Evolutionary conservation across 2,888 invertebrate species (phyloP).

Genomic region (Pseudoips prasinana): DNA sequence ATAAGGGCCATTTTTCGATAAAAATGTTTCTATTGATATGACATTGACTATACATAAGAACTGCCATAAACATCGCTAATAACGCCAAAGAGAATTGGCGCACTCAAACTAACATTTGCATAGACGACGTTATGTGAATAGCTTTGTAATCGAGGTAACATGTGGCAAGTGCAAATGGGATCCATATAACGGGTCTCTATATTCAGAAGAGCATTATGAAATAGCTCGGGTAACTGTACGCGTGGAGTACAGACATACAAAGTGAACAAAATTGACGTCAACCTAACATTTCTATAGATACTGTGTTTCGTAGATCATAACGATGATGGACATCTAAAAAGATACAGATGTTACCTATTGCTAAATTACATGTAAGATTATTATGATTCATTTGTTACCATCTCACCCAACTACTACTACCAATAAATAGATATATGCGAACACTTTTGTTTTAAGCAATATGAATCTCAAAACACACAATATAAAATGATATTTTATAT

Average conservation of each 20-base stretch:
- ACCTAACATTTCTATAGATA: slow-evolving; percentile 4
- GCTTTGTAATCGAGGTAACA: slow-evolving; percentile 61
- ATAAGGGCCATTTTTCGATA: too few relatives aligned
- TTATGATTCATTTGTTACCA: too few relatives aligned
- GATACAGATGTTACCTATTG: too few relatives aligned
- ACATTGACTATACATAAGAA: slow-evolving; percentile 30
- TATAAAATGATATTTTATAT: too few relatives aligned
- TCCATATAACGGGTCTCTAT: slow-evolving; percentile 62
- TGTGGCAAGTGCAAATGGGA: slow-evolving; percentile 64
- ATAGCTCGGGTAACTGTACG: slow-evolving; percentile 43
- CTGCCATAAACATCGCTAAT: slow-evolving; percentile 45
- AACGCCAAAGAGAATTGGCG: slow-evolving; percentile 30
- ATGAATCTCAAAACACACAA: too few relatives aligned
- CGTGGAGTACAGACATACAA: slow-evolving; percentile 15
- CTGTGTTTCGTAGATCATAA: slow-evolving; percentile 16
- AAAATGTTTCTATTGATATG: too few relatives aligned
- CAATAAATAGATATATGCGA: too few relatives aligned
- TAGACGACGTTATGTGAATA: slow-evolving; percentile 55
- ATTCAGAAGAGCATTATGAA: slow-evolving; percentile 47
- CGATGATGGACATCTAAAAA: too few relatives aligned
- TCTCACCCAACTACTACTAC: too few relatives aligned
- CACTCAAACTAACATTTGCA: slow-evolving; percentile 66
- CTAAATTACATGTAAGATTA: too few relatives aligned
- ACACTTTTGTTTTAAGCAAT: too few relatives aligned
- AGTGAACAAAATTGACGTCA: slow-evolving; percentile 17